Conservation (phyloP, 1,140 invertebrate genomes). For the Bombus turneri region DNA sequence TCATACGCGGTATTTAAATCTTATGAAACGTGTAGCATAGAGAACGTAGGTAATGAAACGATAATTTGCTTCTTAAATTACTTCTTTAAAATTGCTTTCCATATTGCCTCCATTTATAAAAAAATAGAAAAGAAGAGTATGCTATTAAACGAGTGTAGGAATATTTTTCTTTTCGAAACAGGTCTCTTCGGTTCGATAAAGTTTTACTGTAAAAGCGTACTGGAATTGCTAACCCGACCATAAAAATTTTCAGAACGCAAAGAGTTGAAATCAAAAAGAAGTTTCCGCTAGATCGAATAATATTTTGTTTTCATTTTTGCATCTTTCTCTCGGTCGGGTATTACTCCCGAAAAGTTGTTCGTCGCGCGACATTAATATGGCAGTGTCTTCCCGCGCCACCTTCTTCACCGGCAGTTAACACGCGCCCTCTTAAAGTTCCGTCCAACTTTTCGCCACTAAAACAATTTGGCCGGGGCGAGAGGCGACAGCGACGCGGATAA, state of each 20-base stretch:
- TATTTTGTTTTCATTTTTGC: neutral
- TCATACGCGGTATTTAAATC: too few relatives aligned
- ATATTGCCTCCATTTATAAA: neutral
- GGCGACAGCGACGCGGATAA: constrained; percentile 21
- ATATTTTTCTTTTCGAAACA: neutral
- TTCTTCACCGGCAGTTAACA: constrained; percentile 33
- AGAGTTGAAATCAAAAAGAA: neutral
- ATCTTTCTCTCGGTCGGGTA: neutral
- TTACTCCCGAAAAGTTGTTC: neutral
- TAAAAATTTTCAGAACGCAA: neutral
- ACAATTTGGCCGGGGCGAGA: constrained; percentile 38
- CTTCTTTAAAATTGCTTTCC: neutral
- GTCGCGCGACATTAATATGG: neutral
- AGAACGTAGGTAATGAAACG: too few relatives aligned
- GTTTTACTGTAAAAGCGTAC: neutral
- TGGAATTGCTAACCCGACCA: neutral
- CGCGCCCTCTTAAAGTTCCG: constrained; percentile 31
- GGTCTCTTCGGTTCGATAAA: neutral
- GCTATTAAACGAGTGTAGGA: neutral
- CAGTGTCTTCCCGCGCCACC: neutral
- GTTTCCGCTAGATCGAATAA: neutral
- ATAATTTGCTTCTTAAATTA: too few relatives aligned
- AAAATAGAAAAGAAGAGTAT: neutral
- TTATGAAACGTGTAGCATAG: too few relatives aligned
- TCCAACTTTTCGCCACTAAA: constrained; percentile 50